Percentiles rank a stretch among this genome's conserved stretches.
phyloP scores from a whole-genome alignment of 2,113 vertebrate species.

The Trematocara variabile region DNA sequence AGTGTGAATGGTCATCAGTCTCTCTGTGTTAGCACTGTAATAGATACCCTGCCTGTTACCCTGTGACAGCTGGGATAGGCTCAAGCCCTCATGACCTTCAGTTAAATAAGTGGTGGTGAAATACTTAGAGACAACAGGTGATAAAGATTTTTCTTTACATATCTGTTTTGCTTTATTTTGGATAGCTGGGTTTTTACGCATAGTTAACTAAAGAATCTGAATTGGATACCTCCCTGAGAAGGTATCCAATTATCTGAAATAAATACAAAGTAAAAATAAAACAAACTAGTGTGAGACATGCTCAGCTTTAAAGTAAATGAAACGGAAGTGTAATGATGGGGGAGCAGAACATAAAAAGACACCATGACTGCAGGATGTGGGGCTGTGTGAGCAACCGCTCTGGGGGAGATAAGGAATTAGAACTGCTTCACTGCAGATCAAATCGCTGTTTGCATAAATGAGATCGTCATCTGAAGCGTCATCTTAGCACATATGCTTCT shows the following conservation, averaged over 20 bases:
- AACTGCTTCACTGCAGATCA: neutral
- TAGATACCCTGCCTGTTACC: neutral
- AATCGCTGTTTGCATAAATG: neutral
- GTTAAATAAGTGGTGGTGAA: neutral
- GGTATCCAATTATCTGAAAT: neutral
- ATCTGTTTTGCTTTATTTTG: neutral
- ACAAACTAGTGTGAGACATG: neutral
- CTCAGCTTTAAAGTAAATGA: neutral
- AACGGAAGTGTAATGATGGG: neutral
- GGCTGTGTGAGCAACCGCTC: neutral
- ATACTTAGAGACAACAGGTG: neutral
- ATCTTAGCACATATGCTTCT: neutral
- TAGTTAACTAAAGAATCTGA: accelerated
- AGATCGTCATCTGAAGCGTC: neutral
- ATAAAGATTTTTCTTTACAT: neutral
- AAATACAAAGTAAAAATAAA: neutral
- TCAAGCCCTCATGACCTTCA: neutral
- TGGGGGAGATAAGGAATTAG: neutral
- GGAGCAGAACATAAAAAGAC: neutral
- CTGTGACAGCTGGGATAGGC: neutral
- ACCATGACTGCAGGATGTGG: neutral
- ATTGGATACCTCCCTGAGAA: neutral
- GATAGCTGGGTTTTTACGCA: neutral
- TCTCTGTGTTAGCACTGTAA: neutral
- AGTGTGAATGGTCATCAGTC: neutral